These are phyloP conservation scores for Corvus cornix DNA, from an alignment of 2,113 vertebrate species.

Conservation along the genomic window DNA sequence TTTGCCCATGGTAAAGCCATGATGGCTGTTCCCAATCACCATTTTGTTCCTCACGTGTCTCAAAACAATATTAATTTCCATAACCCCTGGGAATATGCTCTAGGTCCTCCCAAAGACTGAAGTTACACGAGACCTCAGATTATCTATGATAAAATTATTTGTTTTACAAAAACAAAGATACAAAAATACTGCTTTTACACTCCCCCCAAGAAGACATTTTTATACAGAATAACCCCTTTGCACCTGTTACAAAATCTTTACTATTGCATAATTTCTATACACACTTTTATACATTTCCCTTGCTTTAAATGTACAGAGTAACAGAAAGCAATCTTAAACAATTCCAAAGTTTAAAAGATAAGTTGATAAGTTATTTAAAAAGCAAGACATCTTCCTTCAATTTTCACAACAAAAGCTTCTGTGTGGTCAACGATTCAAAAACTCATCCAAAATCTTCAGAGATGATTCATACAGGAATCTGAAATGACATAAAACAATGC, in stretches of 20 bases:
- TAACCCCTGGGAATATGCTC: neutral
- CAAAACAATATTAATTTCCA: neutral
- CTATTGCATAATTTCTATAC: neutral
- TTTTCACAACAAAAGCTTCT: neutral
- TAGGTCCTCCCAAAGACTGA: neutral
- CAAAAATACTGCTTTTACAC: neutral
- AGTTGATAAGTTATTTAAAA: neutral
- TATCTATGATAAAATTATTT: neutral
- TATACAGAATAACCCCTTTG: neutral
- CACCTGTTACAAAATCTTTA: neutral
- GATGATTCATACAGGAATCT: constrained; percentile 85
- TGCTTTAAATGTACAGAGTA: neutral
- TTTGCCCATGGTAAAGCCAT: neutral
- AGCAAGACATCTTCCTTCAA: neutral
- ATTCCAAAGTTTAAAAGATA: neutral
- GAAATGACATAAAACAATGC: constrained; percentile 35
- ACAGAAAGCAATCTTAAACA: neutral
- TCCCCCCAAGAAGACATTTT: neutral
- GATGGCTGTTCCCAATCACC: neutral
- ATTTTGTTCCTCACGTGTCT: neutral
- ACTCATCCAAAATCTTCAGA: constrained; percentile 78
- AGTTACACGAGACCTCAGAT: fast-evolving
- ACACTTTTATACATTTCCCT: constrained; percentile 3
- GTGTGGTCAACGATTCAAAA: constrained; percentile 68
- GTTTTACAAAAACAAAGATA: neutral